These are phyloP conservation scores for Sweltsa coloradensis DNA, from an alignment of 1,140 invertebrate genomes.

Conservation along the genomic window DNA sequence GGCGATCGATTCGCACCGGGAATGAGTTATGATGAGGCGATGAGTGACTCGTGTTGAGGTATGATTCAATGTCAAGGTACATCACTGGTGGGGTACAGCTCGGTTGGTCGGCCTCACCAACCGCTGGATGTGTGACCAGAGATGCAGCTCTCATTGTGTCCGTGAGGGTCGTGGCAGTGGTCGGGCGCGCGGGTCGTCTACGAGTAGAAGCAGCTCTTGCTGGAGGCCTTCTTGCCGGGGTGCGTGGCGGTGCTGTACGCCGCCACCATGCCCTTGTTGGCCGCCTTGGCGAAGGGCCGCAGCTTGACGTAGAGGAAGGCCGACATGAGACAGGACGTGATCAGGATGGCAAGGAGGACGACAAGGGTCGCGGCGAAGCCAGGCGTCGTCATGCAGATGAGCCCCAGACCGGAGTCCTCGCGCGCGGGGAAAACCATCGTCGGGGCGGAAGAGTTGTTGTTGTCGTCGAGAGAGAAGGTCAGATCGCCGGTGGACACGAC, in stretches of 20 bases:
- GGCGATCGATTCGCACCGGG: too few species aligned
- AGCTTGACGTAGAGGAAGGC: conserved; percentile 69
- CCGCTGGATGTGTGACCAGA: too few species aligned
- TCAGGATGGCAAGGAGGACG: conserved; percentile 61
- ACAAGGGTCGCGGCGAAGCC: conserved; percentile 76
- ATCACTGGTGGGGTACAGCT: too few species aligned
- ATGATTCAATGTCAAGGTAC: too few species aligned
- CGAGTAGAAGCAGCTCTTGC: conserved; percentile 40
- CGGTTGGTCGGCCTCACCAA: too few species aligned
- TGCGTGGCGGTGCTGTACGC: conserved; percentile 27
- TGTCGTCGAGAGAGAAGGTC: conserved; percentile 63
- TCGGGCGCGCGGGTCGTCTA: too few species aligned
- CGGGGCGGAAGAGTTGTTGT: conserved; percentile 31
- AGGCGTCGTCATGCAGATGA: conserved; percentile 86
- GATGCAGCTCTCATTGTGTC: too few species aligned
- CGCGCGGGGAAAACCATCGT: conserved; percentile 55
- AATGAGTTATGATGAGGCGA: too few species aligned
- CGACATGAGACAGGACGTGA: conserved; percentile 72
- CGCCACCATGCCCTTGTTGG: conserved; percentile 39
- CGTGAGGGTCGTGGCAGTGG: too few species aligned
- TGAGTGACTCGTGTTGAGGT: too few species aligned
- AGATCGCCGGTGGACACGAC: conserved; percentile 79
- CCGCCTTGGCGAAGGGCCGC: conserved; percentile 46
- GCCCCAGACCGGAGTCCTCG: conserved; percentile 34
- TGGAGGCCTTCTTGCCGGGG: conserved; percentile 27